phyloP scores from a whole-genome alignment of 1,140 invertebrate species.

The Megalonaias nervosa region DNA sequence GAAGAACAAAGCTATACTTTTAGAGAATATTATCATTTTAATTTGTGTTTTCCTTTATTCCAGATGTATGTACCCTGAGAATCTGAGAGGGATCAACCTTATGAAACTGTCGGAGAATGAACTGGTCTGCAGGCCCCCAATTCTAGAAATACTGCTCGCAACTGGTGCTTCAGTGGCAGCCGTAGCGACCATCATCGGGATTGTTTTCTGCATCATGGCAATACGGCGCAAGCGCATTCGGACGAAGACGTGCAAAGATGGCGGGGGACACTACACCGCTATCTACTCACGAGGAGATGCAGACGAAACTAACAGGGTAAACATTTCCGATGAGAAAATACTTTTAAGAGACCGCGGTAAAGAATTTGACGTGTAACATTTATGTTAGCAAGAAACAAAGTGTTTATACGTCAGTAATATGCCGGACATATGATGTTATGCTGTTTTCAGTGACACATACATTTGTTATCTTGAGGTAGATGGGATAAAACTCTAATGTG shows the following conservation, averaged over 20 bases:
- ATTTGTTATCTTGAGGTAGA: too few relatives aligned
- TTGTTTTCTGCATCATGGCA: background rate
- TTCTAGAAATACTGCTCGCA: background rate
- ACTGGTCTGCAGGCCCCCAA: slow-evolving; percentile 4
- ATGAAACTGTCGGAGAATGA: slow-evolving; percentile 14
- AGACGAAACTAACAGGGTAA: slow-evolving; percentile 4
- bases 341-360: background rate
- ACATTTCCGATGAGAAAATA: slow-evolving; percentile 17
- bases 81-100: background rate
- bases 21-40: background rate
- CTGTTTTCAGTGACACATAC: too few relatives aligned
- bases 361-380: slow-evolving; percentile 29
- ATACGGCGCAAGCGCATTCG: background rate
- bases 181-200: background rate
- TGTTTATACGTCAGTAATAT: too few relatives aligned
- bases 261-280: slow-evolving; percentile 23
- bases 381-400: too few relatives aligned
- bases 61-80: slow-evolving; percentile 15
- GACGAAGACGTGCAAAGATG: background rate
- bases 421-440: too few relatives aligned
- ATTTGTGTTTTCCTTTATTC: background rate
- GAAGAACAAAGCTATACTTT: slow-evolving; percentile 7
- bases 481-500: too few relatives aligned
- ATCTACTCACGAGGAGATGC: slow-evolving; percentile 25
- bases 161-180: background rate